Evolutionary conservation across 2,113 vertebrate genomes (phyloP).

Genomic region (Aythya baeri): DNA sequence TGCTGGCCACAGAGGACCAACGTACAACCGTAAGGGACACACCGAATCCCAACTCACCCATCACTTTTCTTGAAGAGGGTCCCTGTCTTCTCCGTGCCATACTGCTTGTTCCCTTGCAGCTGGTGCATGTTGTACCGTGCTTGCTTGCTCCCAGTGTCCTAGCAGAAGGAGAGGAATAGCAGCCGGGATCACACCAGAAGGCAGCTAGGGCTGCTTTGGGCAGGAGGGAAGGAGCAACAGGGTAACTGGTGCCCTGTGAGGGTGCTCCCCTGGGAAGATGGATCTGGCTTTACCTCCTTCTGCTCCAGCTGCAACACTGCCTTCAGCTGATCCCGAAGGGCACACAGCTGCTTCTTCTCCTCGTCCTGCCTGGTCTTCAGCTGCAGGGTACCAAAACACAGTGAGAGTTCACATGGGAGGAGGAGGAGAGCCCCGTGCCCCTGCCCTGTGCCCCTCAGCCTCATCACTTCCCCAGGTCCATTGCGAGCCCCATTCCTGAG

Average conservation of each 20-base stretch:
- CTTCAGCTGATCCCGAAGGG: slow-evolving; percentile 71
- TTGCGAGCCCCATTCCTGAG: not conserved
- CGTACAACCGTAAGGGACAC: not conserved
- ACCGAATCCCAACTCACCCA: slow-evolving; percentile 55
- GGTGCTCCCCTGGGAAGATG: not conserved
- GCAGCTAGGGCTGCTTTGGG: not conserved
- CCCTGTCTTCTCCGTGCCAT: slow-evolving; percentile 73
- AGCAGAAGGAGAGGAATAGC: not conserved
- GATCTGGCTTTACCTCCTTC: slow-evolving; percentile 71
- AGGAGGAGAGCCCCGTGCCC: not conserved
- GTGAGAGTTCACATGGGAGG: not conserved
- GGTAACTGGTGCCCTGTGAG: no score
- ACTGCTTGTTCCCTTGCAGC: slow-evolving; percentile 77
- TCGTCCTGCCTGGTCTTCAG: slow-evolving; percentile 75
- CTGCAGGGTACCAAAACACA: slow-evolving; percentile 24
- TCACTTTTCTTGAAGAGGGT: slow-evolving; percentile 79
- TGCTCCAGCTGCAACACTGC: slow-evolving; percentile 63
- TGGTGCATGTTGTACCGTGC: slow-evolving; percentile 77
- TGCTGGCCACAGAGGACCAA: not conserved
- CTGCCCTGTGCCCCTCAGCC: not conserved
- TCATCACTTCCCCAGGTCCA: fast-evolving
- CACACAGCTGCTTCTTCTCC: slow-evolving; percentile 74
- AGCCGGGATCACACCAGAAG: not conserved
- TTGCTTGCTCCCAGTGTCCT: slow-evolving; percentile 74
- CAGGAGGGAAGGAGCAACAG: no score